A percentile compares a stretch with the other conserved stretches of the same genome.
Evolutionary conservation across 2,888 invertebrate species (phyloP).

Genomic region (Dolichopus griseipennis): DNA sequence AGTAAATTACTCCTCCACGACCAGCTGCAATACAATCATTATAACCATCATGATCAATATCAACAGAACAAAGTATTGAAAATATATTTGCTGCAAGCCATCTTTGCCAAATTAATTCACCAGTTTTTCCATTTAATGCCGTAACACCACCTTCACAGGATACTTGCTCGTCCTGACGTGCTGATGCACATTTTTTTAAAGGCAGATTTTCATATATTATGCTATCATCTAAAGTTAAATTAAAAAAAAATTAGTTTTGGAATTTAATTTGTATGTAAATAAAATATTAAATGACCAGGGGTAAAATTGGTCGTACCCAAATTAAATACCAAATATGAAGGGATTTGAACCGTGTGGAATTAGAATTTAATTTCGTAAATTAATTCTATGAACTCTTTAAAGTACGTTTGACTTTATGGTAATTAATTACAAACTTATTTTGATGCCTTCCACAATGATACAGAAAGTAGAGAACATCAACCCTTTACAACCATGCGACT

Average conservation of each 20-base stretch:
- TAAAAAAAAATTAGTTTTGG: neutral
- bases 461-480: too few species aligned
- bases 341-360: too few species aligned
- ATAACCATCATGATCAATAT: conserved; percentile 58
- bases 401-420: too few species aligned
- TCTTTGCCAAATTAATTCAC: conserved; percentile 62
- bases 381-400: too few species aligned
- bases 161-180: conserved; percentile 59
- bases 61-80: conserved; percentile 60
- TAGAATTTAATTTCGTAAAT: too few species aligned
- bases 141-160: conserved; percentile 67
- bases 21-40: conserved; percentile 68
- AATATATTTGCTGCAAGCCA: conserved; percentile 66
- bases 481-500: too few species aligned
- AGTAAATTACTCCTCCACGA: conserved; percentile 52
- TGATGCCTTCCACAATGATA: too few species aligned
- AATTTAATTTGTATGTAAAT: neutral
- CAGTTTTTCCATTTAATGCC: conserved; percentile 63
- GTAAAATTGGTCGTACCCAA: neutral
- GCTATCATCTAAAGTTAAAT: conserved; percentile 34
- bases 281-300: too few species aligned
- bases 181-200: conserved; percentile 49
- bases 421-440: too few species aligned
- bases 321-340: neutral
- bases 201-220: conserved; percentile 49